phyloP scores from a whole-genome alignment of 2,113 vertebrate species.

The Triplophysa dalaica region DNA sequence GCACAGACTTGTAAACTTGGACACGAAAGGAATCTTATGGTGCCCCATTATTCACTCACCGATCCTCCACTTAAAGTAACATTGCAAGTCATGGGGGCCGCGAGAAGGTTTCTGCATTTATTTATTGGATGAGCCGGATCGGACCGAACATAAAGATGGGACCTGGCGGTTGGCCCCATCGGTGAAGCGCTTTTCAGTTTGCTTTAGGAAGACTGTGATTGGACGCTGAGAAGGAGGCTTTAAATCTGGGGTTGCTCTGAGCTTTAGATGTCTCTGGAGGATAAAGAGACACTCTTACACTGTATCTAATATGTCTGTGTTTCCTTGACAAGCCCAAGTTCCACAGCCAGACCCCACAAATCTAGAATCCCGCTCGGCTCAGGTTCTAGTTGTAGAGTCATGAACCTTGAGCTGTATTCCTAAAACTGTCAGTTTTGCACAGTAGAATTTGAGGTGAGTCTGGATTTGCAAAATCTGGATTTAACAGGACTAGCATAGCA shows the following conservation, averaged over 20 bases:
- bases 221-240: conserved; percentile 24
- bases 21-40: conserved; percentile 23
- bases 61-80: conserved; percentile 18
- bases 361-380: conserved; percentile 16
- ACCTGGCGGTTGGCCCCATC: not conserved
- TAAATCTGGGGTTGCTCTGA: conserved; percentile 15
- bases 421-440: conserved; percentile 18
- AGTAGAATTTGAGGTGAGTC: conserved; percentile 22
- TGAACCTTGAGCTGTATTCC: conserved; percentile 18
- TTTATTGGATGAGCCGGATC: conserved; percentile 27
- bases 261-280: conserved; percentile 40
- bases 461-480: conserved; percentile 33
- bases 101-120: conserved; percentile 29
- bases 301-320: conserved; percentile 48
- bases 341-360: conserved; percentile 27
- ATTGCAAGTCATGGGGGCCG: not conserved
- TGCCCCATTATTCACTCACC: conserved; percentile 26
- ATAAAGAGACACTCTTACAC: conserved; percentile 50
- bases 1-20: conserved; percentile 36
- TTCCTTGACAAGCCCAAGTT: conserved; percentile 19
- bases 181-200: not conserved
- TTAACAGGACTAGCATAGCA: conserved; percentile 34
- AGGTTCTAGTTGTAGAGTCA: conserved; percentile 23
- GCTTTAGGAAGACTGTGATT: conserved; percentile 22
- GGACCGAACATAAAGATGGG: not conserved